These are phyloP conservation scores for Nothoprocta perdicaria DNA, from an alignment of 2,113 vertebrate genomes.

Conservation along the genomic window DNA sequence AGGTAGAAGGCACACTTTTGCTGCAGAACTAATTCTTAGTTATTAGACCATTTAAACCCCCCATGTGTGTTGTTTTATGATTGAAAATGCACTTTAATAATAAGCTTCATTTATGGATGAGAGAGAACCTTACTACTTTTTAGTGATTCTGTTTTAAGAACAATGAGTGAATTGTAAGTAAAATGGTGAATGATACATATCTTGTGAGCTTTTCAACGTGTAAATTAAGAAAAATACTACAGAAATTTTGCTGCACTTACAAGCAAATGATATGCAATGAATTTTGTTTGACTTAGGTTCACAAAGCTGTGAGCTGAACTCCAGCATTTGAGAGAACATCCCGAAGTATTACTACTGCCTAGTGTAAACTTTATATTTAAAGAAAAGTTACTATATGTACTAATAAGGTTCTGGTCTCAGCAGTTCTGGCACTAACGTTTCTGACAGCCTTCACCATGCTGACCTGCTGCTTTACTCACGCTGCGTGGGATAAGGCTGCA, in stretches of 20 bases:
- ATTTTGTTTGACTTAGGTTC: not conserved
- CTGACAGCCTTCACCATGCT: not conserved
- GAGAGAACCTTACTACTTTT: not conserved
- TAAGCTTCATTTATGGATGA: not conserved
- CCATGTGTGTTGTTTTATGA: not conserved
- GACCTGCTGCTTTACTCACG: not conserved
- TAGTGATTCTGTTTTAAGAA: not conserved
- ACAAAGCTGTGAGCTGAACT: not conserved
- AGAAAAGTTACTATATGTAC: not conserved
- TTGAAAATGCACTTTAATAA: not conserved
- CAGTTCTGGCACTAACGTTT: not conserved
- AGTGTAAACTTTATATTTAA: not conserved
- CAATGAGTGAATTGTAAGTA: not conserved
- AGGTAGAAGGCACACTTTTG: not conserved
- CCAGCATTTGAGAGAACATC: not conserved
- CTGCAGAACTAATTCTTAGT: not conserved
- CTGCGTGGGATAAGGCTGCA: not conserved
- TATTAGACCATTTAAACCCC: not conserved
- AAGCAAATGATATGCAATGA: not conserved
- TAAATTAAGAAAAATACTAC: not conserved
- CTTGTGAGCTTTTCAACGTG: not conserved
- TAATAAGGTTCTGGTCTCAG: not conserved
- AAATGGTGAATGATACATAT: not conserved
- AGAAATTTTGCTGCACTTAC: not conserved
- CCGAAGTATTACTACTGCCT: not conserved